phyloP scores from a whole-genome alignment of 2,888 invertebrate genomes.

The Quadroppia sp. region DNA sequence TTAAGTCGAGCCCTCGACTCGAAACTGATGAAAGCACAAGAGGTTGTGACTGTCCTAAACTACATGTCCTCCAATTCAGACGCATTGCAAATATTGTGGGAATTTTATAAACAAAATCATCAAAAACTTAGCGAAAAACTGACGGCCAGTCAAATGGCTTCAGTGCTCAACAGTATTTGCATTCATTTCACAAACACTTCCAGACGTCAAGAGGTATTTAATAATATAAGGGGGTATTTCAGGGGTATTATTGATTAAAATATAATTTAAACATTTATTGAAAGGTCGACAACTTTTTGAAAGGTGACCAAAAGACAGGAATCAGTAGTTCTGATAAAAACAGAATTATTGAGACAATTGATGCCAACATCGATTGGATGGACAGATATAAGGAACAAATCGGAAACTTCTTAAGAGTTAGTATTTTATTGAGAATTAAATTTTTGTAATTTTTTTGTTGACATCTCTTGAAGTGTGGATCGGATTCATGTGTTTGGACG shows the following conservation, averaged over 20 bases:
- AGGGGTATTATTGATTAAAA: too few relatives aligned
- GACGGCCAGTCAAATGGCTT: slow-evolving; percentile 25
- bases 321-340: slow-evolving; percentile 24
- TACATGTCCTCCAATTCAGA: slow-evolving; percentile 67
- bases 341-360: slow-evolving; percentile 28
- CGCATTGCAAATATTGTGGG: slow-evolving; percentile 74
- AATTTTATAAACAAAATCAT: slow-evolving; percentile 69
- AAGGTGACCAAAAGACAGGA: not conserved
- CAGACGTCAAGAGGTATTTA: slow-evolving; percentile 28
- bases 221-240: not conserved
- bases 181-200: slow-evolving; percentile 28
- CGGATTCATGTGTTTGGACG: slow-evolving; percentile 38
- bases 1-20: slow-evolving; percentile 69
- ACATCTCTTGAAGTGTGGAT: slow-evolving; percentile 15
- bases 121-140: not conserved
- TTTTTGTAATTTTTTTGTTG: not conserved
- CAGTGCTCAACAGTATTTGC: slow-evolving; percentile 38
- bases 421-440: not conserved
- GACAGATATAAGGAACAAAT: slow-evolving; percentile 19
- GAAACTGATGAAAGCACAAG: slow-evolving; percentile 71
- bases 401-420: slow-evolving; percentile 35
- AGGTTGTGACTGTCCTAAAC: slow-evolving; percentile 68
- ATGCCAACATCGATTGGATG: slow-evolving; percentile 39
- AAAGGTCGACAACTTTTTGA: slow-evolving; percentile 32
- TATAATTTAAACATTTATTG: not conserved